Conservation (phyloP, 2,113 vertebrate genomes). For the Chionis minor region DNA sequence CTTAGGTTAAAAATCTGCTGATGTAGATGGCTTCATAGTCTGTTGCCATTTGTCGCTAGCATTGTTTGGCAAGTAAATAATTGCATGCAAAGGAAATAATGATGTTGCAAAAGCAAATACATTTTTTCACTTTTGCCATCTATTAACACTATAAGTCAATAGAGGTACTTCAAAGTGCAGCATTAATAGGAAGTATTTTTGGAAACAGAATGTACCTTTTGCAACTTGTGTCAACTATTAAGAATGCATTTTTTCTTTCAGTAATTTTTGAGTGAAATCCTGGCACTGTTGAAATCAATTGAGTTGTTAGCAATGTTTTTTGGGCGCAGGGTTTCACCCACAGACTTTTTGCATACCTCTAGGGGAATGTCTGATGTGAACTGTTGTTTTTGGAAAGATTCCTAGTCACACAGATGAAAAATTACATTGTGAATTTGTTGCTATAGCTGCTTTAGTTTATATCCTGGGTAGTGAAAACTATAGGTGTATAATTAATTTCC, state of each 20-base stretch:
- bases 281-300: not conserved
- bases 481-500: constrained; percentile 25
- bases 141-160: not conserved
- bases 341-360: not conserved
- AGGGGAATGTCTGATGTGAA: not conserved
- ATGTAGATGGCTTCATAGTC: constrained; percentile 57
- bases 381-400: not conserved
- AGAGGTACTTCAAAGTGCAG: constrained; percentile 2
- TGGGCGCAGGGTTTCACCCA: not conserved
- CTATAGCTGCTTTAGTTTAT: constrained; percentile 22
- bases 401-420: constrained; percentile 24
- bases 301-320: not conserved
- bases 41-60: constrained; percentile 57
- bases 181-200: not conserved
- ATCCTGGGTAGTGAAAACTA: not conserved
- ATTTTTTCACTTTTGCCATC: not conserved
- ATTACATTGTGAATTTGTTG: constrained; percentile 10
- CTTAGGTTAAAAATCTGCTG: constrained; percentile 73
- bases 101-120: constrained; percentile 53
- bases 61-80: constrained; percentile 70
- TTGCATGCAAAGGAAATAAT: constrained; percentile 55
- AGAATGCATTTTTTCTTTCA: not conserved
- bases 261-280: not conserved
- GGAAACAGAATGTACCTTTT: not conserved
- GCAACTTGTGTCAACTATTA: not conserved